Percentiles rank a stretch among this genome's conserved stretches.
These are phyloP conservation scores for Pristionchus entomophagus DNA, from an alignment of 2,888 invertebrate species.

Conservation along the genomic window DNA sequence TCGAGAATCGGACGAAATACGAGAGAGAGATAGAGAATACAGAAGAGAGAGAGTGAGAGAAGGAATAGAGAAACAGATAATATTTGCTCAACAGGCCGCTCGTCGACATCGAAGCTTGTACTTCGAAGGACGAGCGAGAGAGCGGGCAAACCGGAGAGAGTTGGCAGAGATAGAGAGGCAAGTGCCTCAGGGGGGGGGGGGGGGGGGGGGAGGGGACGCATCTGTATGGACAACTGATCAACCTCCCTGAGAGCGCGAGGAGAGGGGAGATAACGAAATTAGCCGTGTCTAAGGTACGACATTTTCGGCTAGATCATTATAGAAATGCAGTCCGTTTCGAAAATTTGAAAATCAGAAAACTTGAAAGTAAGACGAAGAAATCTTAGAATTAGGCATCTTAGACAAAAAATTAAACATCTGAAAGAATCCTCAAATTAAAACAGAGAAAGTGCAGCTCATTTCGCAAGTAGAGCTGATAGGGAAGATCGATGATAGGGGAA, in stretches of 20 bases:
- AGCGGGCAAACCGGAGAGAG: neutral
- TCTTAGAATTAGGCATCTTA: neutral
- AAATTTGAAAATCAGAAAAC: no score
- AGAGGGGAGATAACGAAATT: slow-evolving; percentile 2
- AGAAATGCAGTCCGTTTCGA: no score
- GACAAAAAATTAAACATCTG: neutral
- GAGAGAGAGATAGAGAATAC: neutral
- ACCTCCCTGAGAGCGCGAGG: neutral
- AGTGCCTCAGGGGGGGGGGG: slow-evolving; percentile 31
- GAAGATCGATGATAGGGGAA: neutral
- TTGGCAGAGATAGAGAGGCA: slow-evolving; percentile 37
- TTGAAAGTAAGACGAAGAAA: neutral
- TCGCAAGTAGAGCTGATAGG: neutral
- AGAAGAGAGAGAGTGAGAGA: neutral
- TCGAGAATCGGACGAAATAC: neutral
- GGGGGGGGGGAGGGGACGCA: neutral
- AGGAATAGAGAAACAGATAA: neutral
- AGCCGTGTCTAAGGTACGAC: neutral
- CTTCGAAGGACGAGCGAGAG: slow-evolving; percentile 18
- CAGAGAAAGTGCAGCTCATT: neutral
- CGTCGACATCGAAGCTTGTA: slow-evolving; percentile 31
- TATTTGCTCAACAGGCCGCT: slow-evolving; percentile 21
- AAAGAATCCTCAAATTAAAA: neutral
- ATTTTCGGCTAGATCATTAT: no score
- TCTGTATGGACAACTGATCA: slow-evolving; percentile 31